These are phyloP conservation scores for Smithornis capensis DNA, from an alignment of 2,113 vertebrate species.

Conservation along the genomic window DNA sequence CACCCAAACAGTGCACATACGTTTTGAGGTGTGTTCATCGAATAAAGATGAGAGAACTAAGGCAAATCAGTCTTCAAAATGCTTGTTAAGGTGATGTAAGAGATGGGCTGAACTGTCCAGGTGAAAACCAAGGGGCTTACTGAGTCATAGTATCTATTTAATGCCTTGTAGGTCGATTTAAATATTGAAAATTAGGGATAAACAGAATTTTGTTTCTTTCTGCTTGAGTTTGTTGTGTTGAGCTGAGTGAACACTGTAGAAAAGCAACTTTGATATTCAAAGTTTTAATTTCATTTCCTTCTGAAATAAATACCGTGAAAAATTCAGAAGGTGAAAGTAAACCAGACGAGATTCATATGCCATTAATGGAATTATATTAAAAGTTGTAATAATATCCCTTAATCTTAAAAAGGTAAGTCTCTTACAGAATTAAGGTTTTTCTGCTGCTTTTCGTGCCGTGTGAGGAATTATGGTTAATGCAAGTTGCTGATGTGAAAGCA, in stretches of 20 bases:
- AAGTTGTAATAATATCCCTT: slow-evolving; percentile 25
- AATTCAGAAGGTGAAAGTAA: background rate
- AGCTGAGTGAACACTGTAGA: background rate
- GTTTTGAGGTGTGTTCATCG: background rate
- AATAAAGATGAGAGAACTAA: background rate
- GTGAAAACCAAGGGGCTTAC: background rate
- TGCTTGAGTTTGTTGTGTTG: background rate
- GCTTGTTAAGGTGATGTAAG: background rate
- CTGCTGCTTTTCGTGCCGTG: background rate
- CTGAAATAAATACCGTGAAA: background rate
- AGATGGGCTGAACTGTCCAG: background rate
- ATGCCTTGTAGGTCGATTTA: background rate
- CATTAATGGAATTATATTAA: background rate
- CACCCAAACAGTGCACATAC: background rate
- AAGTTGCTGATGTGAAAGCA: background rate
- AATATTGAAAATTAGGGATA: background rate
- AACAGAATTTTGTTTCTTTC: background rate
- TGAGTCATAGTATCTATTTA: background rate
- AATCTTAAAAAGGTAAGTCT: slow-evolving; percentile 17
- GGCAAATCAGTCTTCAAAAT: background rate
- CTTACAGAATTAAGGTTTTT: background rate
- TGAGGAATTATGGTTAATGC: background rate
- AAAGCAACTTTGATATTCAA: background rate
- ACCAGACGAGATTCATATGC: background rate
- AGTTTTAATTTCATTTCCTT: background rate